phyloP scores from a whole-genome alignment of 2,888 invertebrate genomes.

The Dryocosmus kuriphilus region DNA sequence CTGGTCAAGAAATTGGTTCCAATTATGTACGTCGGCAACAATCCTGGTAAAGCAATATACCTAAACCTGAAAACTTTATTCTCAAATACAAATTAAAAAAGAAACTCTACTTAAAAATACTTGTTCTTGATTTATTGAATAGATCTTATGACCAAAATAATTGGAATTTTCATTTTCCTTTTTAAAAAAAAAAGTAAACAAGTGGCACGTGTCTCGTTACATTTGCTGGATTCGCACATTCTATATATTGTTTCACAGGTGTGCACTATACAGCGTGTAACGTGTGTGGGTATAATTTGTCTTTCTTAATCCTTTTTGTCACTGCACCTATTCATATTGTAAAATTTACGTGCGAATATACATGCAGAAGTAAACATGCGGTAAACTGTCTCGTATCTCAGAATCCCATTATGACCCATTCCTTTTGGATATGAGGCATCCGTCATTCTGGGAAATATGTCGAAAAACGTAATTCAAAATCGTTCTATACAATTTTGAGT shows the following conservation, averaged over 20 bases:
- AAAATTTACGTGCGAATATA: conserved; percentile 53
- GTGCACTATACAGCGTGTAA: too few relatives aligned
- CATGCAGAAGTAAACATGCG: conserved; percentile 53
- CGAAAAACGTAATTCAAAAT: not conserved
- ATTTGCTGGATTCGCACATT: not conserved
- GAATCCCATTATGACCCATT: conserved; percentile 67
- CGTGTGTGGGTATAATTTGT: not conserved
- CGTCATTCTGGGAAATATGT: conserved; percentile 51
- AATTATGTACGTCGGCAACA: too few relatives aligned
- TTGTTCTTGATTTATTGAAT: too few relatives aligned
- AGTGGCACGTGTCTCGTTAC: not conserved
- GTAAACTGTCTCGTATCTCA: conserved; percentile 66
- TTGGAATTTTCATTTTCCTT: too few relatives aligned
- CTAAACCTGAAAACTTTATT: too few relatives aligned
- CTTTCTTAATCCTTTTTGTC: not conserved
- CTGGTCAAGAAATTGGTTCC: too few relatives aligned
- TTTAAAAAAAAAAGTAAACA: too few relatives aligned
- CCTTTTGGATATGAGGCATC: conserved; percentile 51
- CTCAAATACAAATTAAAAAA: too few relatives aligned
- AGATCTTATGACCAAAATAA: too few relatives aligned
- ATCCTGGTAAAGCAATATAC: too few relatives aligned
- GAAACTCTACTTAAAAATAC: too few relatives aligned
- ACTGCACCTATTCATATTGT: not conserved
- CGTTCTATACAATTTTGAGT: not conserved
- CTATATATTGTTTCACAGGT: not conserved